phyloP scores from a whole-genome alignment of 2,113 vertebrate species.

The Nibea albiflora region DNA sequence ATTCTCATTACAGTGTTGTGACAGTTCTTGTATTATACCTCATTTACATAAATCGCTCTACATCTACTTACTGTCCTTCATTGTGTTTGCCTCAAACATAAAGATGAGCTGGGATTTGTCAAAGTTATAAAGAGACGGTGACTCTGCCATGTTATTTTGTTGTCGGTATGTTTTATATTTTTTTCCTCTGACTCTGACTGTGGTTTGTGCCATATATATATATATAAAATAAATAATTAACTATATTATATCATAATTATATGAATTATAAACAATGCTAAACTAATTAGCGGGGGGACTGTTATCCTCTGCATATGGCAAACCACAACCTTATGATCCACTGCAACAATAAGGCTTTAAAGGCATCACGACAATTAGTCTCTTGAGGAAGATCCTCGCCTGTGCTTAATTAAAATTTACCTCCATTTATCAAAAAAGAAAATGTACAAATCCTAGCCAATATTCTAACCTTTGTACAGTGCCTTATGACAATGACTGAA shows the following conservation, averaged over 20 bases:
- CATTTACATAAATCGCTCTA: slow-evolving; percentile 23
- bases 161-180: neutral
- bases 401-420: neutral
- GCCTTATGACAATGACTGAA: neutral
- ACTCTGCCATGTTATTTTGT: neutral
- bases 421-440: neutral
- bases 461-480: neutral
- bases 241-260: no score
- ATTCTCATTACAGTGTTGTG: slow-evolving; percentile 38
- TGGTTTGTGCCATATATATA: neutral
- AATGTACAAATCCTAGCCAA: neutral
- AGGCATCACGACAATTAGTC: neutral
- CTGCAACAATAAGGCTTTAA: neutral
- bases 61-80: neutral
- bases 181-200: neutral
- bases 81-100: neutral
- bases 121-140: neutral
- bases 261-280: no score
- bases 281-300: neutral
- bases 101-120: neutral
- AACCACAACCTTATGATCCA: neutral
- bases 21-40: slow-evolving; percentile 23
- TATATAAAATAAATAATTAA: no score
- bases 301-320: neutral
- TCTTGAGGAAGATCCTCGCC: neutral